Conservation (phyloP, 2,888 invertebrate species). For the Dioctria linearis region DNA sequence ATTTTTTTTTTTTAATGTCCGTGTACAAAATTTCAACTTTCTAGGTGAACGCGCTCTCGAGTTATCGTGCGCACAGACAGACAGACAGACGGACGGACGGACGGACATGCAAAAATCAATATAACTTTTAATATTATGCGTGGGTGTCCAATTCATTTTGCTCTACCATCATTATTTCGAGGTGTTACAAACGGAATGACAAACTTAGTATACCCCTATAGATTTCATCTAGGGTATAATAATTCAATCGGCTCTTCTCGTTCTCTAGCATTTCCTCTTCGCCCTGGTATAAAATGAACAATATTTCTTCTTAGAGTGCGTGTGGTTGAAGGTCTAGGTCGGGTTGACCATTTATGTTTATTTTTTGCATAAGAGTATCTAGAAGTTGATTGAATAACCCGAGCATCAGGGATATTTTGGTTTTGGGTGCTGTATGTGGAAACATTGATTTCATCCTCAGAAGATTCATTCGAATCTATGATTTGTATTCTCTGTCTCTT, state of each 20-base stretch:
- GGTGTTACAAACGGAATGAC: too few species aligned
- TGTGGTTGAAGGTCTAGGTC: neutral
- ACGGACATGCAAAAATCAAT: too few species aligned
- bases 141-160: too few species aligned
- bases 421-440: neutral
- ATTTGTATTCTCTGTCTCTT: neutral
- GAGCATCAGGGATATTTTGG: neutral
- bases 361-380: neutral
- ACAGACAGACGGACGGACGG: too few species aligned
- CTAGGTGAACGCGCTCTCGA: too few species aligned
- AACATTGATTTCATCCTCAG: neutral
- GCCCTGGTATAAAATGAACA: neutral
- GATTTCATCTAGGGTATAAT: too few species aligned
- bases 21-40: too few species aligned
- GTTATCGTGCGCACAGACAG: too few species aligned
- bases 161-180: too few species aligned
- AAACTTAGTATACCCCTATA: too few species aligned
- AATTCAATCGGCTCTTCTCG: neutral
- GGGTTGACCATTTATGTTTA: constrained; percentile 13
- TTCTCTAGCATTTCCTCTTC: neutral
- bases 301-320: neutral
- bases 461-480: neutral
- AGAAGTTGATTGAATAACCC: neutral
- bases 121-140: too few species aligned
- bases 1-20: too few species aligned